A percentile compares a stretch with the other conserved stretches of the same genome.
These are phyloP conservation scores for Sula dactylatra DNA, from an alignment of 2,113 vertebrate species.

Conservation along the genomic window DNA sequence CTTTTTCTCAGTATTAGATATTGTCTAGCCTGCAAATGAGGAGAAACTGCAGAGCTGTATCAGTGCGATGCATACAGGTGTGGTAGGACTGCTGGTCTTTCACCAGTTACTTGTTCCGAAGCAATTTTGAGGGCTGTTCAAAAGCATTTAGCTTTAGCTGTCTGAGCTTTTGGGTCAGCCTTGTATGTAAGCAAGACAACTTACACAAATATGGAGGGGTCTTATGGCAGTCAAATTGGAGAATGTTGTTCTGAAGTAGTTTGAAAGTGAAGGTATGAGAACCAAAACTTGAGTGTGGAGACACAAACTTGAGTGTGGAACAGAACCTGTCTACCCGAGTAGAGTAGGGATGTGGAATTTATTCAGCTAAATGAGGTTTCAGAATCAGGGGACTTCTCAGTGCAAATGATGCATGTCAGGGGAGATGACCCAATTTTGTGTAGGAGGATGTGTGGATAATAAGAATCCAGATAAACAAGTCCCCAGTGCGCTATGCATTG, in stretches of 20 bases:
- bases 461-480: not conserved
- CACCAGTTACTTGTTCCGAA: not conserved
- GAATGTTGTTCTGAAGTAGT: not conserved
- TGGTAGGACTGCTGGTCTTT: not conserved
- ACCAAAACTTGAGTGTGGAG: not conserved
- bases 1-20: not conserved
- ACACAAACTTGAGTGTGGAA: not conserved
- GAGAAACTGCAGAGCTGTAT: not conserved
- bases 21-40: not conserved
- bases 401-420: not conserved
- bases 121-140: not conserved
- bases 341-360: not conserved
- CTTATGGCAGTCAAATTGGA: not conserved
- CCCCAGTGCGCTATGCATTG: not conserved
- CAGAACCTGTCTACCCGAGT: not conserved
- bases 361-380: not conserved
- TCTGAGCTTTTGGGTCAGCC: not conserved
- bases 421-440: not conserved
- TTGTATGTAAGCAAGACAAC: not conserved
- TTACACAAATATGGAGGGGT: fast-evolving
- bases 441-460: not conserved
- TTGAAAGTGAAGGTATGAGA: not conserved
- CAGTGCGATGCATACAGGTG: not conserved
- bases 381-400: not conserved
- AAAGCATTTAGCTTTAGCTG: not conserved